Evolutionary conservation across 2,888 invertebrate genomes (phyloP), one percentile per base, ranked within the genome.

Genomic region (Leptopilina syphax): DNA sequence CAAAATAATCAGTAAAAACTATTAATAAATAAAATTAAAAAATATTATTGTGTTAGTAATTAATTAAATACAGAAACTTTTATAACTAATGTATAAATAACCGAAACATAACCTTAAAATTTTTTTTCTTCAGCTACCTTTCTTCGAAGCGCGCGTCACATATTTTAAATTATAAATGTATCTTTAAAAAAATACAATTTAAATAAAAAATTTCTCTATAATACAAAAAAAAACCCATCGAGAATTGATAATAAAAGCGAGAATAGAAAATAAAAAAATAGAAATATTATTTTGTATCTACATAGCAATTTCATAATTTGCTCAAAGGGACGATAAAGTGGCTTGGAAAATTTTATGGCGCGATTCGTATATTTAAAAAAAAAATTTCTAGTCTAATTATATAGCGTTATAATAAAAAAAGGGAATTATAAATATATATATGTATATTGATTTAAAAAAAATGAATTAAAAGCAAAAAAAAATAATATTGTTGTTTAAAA

Each of bases 281-380:
- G 24, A 24, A 63, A 24, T 24, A n/a, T 73, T 60, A n/a, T 13
- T 70, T 73, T 34, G 57, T 57, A 57, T 54, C 34, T 34, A 34
- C 4, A 8, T 44, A 44, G 44, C 7, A 7, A 44, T 44, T 73
- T 57, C 73, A 73, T 73, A 57, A 34, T 57, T 57, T 73, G 73
- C 57, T 73, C 73, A 73, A 73, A 73, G 73, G 73, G 73, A 73
- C 57, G 73, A 73, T 13, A 73, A 73, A 73, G 57, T 73, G 73
- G 73, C 34, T 57, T 54, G 57, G 57, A 18, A 41, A 57, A 57
- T 57, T 12, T 50, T 50, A 2, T 50, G 34, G 73, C 13, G 70
- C 27, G 70, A 70, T 54, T 70, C 27, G 57, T 41, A 73, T 57
- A 50, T 50, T 10, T 50, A 50, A 50, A 50, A 50, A 47, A 50